A percentile compares a stretch with the other conserved stretches of the same genome.
phyloP scores from a whole-genome alignment of 2,888 invertebrate species.

The Drosophila mimica region DNA sequence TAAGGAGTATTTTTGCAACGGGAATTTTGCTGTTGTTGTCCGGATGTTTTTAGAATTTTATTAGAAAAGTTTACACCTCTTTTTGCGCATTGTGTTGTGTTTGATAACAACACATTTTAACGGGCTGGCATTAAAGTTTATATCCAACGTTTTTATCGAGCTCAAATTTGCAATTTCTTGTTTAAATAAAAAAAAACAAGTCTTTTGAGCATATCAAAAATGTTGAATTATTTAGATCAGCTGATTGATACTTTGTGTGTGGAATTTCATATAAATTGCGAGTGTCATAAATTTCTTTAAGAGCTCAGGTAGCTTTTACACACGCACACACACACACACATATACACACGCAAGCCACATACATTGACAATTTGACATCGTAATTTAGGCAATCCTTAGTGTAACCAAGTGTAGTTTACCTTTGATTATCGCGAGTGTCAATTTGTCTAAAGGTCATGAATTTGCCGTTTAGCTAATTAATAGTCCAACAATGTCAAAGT shows the following conservation, averaged over 20 bases:
- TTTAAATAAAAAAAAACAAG: constrained; percentile 7
- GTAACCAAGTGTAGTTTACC: constrained; percentile 51
- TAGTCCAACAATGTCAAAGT: constrained; percentile 64
- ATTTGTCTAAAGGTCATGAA: constrained; percentile 74
- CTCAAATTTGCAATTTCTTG: neutral
- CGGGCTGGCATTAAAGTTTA: neutral
- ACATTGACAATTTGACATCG: constrained; percentile 20
- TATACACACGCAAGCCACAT: neutral
- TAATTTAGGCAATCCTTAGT: constrained; percentile 34
- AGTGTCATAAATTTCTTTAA: constrained; percentile 26
- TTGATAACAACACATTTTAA: constrained; percentile 6
- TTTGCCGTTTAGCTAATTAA: constrained; percentile 75
- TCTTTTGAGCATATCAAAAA: neutral
- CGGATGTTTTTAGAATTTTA: constrained; percentile 49
- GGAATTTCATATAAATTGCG: constrained; percentile 2
- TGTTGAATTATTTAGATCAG: constrained; percentile 7
- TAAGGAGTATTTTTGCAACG: constrained; percentile 1
- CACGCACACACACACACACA: neutral
- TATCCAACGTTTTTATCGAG: constrained; percentile 4
- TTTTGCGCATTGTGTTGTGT: constrained; percentile 6
- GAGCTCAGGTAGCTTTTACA: neutral
- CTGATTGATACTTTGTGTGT: constrained; percentile 25
- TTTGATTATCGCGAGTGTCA: constrained; percentile 77
- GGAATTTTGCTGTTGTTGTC: constrained; percentile 3
- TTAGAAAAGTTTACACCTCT: constrained; percentile 59